phyloP scores from a whole-genome alignment of 2,113 vertebrate species.

The Riparia riparia region DNA sequence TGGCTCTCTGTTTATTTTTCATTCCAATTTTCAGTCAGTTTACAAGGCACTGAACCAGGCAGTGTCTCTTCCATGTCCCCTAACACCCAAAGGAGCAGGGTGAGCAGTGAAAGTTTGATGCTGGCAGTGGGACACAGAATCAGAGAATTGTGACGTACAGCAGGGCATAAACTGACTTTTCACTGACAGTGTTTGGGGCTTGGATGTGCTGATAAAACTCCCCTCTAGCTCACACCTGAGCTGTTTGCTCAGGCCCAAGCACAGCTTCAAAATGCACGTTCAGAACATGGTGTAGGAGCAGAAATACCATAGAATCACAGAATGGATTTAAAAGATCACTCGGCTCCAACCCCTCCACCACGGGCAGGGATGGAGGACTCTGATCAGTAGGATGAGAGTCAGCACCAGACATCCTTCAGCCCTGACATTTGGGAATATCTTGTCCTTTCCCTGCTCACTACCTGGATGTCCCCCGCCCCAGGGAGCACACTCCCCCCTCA shows the following conservation, averaged over 20 bases:
- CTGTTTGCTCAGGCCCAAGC: background rate
- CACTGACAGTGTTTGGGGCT: background rate
- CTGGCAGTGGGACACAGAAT: background rate
- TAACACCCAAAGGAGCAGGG: background rate
- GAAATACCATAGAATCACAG: background rate
- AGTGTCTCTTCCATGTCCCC: background rate
- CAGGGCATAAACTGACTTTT: background rate
- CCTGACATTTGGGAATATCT: background rate
- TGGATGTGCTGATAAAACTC: background rate
- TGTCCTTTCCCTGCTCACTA: background rate
- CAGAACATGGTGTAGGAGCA: background rate
- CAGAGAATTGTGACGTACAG: background rate
- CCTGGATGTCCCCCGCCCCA: background rate
- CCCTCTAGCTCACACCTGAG: background rate
- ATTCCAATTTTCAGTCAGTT: background rate
- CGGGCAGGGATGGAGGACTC: background rate
- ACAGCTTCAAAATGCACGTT: rapidly evolving
- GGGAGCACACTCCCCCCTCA: background rate
- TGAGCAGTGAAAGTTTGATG: background rate
- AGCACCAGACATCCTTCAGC: background rate
- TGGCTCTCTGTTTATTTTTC: background rate
- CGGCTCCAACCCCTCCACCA: background rate
- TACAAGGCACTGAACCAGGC: background rate
- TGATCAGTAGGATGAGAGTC: background rate
- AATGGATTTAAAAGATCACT: background rate